These are phyloP conservation scores for Amphipoea lucens DNA, from an alignment of 2,888 invertebrate genomes.

Conservation along the genomic window DNA sequence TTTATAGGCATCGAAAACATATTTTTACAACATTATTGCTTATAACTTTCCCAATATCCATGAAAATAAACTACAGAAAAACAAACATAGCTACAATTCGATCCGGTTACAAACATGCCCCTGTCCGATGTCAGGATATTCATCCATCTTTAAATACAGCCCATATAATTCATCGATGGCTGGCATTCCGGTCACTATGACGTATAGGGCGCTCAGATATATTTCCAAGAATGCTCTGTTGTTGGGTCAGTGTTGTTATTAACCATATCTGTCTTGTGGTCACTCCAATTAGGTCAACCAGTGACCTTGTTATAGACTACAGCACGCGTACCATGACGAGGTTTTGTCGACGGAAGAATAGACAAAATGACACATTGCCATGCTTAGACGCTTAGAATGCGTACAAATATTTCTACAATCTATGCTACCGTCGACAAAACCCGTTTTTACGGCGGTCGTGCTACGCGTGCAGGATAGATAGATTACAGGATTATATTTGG, in stretches of 20 bases:
- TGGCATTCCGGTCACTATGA: not conserved
- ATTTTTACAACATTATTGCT: too few relatives aligned
- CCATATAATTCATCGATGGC: not conserved
- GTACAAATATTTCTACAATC: too few relatives aligned
- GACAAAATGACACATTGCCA: too few relatives aligned
- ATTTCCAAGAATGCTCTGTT: not conserved
- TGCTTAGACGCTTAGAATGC: too few relatives aligned
- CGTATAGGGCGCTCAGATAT: not conserved
- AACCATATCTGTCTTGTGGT: not conserved
- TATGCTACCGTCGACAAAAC: too few relatives aligned
- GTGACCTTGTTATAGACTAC: conserved; percentile 2
- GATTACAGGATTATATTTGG: not conserved
- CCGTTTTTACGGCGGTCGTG: too few relatives aligned
- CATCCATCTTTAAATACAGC: not conserved
- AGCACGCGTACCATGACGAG: too few relatives aligned
- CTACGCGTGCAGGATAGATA: not conserved
- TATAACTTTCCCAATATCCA: not conserved
- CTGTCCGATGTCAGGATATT: not conserved
- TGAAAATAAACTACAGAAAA: not conserved
- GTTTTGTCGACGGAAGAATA: too few relatives aligned
- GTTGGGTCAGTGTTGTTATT: not conserved
- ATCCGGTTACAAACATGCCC: not conserved
- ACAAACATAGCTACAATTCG: not conserved
- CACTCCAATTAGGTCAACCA: conserved; percentile 6
- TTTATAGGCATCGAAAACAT: too few relatives aligned